Evolutionary conservation across 2,797 vertebrate species (phyloP).

Genomic region (Vireo griseus): DNA sequence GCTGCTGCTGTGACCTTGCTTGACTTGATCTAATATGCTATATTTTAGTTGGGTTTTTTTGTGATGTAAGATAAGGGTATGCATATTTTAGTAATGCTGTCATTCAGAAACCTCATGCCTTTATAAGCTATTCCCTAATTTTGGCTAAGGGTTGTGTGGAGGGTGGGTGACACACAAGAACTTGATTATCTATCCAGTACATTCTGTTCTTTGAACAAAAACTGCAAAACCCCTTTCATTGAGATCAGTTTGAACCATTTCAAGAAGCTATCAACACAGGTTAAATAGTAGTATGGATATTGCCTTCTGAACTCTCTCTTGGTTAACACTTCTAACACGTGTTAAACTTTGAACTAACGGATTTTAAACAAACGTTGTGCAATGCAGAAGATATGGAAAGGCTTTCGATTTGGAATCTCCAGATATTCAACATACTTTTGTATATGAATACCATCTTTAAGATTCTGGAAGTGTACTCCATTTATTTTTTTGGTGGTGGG

Average conservation of each 20-base stretch:
- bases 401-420: background rate
- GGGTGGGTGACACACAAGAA: slow-evolving; percentile 2
- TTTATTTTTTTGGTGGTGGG: background rate
- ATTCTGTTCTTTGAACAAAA: slow-evolving; percentile 53
- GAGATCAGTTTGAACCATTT: background rate
- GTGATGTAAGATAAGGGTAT: background rate
- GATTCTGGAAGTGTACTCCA: background rate
- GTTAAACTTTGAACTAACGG: background rate
- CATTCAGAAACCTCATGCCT: slow-evolving; percentile 4
- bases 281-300: background rate
- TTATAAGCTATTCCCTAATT: background rate
- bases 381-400: background rate
- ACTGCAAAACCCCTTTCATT: background rate
- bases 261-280: background rate
- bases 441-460: background rate
- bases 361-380: background rate
- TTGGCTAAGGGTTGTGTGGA: background rate
- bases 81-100: slow-evolving; percentile 13
- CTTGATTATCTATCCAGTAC: slow-evolving; percentile 47
- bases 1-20: background rate
- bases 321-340: background rate
- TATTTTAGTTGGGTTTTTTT: background rate
- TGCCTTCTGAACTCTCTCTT: background rate
- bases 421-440: background rate
- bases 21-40: background rate